Conservation (phyloP, 2,797 vertebrate genomes). For the Pogonophryne albipinna region DNA sequence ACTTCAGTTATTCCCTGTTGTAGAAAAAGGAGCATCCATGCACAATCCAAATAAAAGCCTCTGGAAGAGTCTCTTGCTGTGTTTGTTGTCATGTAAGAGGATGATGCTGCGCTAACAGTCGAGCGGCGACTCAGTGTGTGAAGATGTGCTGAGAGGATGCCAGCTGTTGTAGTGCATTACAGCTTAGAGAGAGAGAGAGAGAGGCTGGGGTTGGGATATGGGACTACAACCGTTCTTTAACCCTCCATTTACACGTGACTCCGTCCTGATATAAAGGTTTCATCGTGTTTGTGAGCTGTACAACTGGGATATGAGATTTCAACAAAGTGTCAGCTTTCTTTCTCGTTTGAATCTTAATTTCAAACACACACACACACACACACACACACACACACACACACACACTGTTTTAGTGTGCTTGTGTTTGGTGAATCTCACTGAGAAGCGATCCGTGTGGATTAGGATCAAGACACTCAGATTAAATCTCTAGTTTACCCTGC, state of each 20-base stretch:
- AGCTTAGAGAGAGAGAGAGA: slow-evolving; percentile 29
- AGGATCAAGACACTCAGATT: slow-evolving; percentile 29
- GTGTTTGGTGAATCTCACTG: slow-evolving; percentile 23
- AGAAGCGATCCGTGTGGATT: slow-evolving; percentile 29
- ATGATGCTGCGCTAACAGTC: slow-evolving; percentile 27
- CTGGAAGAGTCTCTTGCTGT: slow-evolving; percentile 1
- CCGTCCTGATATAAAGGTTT: slow-evolving; percentile 13
- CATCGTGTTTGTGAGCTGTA: slow-evolving; percentile 6
- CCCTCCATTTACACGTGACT: background rate
- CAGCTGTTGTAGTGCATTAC: slow-evolving; percentile 56
- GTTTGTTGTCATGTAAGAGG: slow-evolving; percentile 35
- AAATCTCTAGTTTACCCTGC: slow-evolving; percentile 20
- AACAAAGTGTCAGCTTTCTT: background rate
- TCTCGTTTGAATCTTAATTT: no score
- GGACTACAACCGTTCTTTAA: background rate
- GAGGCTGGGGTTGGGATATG: background rate
- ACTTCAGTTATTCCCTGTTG: background rate
- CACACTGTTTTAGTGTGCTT: background rate
- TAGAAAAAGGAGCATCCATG: slow-evolving; percentile 32
- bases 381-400: background rate
- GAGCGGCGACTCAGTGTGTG: slow-evolving; percentile 12
- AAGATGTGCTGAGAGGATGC: slow-evolving; percentile 24
- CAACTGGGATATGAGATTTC: slow-evolving; percentile 2
- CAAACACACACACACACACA: background rate
- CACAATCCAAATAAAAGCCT: slow-evolving; percentile 37